phyloP scores from a whole-genome alignment of 2,113 vertebrate species.

The Otis tarda region DNA sequence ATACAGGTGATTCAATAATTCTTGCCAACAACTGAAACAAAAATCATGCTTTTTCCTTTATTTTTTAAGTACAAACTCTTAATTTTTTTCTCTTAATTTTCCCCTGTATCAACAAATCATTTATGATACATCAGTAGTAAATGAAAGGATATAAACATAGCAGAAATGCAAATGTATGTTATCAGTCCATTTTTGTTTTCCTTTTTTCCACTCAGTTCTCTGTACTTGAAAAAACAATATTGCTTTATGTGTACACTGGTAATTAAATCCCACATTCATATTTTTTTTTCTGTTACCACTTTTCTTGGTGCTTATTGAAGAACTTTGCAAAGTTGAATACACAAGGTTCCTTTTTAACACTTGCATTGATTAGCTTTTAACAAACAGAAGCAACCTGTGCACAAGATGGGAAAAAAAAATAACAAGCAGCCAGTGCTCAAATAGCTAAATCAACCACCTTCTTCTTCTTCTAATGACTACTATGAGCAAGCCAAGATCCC shows the following conservation, averaged over 20 bases:
- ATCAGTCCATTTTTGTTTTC: neutral
- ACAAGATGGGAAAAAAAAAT: neutral
- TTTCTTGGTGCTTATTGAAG: conserved; percentile 18
- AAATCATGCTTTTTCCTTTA: neutral
- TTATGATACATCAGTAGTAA: neutral
- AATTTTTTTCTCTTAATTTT: neutral
- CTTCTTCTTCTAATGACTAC: neutral
- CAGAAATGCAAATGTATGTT: conserved; percentile 9
- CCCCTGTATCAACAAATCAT: neutral
- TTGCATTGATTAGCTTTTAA: conserved; percentile 50
- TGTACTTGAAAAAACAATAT: neutral
- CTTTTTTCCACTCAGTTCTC: neutral
- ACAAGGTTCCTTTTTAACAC: conserved; percentile 6
- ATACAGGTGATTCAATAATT: neutral
- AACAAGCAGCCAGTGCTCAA: neutral
- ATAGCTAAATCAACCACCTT: conserved; percentile 20
- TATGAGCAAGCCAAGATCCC: neutral
- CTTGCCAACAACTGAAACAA: neutral
- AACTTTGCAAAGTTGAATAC: conserved; percentile 36
- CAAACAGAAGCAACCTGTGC: conserved; percentile 1
- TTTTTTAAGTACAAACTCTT: neutral
- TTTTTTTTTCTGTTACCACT: conserved; percentile 5
- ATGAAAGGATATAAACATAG: neutral
- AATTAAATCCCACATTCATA: conserved; percentile 32
- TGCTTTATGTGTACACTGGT: neutral